phyloP scores from a whole-genome alignment of 2,797 vertebrate species.

The Halcyon badia region DNA sequence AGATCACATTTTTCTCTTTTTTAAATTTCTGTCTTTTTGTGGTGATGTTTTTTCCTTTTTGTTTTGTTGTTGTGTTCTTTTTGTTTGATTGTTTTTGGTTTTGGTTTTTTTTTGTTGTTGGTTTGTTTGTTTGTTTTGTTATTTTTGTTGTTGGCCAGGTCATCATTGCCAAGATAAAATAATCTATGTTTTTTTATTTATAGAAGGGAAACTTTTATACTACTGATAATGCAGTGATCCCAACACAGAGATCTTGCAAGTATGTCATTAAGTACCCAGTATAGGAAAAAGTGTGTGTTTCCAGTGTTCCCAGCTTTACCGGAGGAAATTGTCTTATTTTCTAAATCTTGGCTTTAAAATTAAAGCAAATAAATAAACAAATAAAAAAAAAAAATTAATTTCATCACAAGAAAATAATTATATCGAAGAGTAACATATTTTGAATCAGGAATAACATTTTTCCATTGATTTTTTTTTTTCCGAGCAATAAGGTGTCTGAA shows the following conservation, averaged over 20 bases:
- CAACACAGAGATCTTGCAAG: slow-evolving; percentile 2
- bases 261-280: not conserved
- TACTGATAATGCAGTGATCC: not conserved
- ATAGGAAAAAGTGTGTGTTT: not conserved
- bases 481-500: slow-evolving; percentile 32
- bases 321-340: not conserved
- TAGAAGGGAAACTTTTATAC: not conserved
- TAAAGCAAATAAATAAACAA: not conserved
- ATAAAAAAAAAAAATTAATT: not conserved
- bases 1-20: not conserved
- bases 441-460: slow-evolving; percentile 54
- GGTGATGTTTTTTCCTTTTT: no score
- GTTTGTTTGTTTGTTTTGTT: not conserved
- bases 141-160: not conserved
- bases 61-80: no score
- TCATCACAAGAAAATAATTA: slow-evolving; percentile 41
- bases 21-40: not conserved
- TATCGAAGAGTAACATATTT: slow-evolving; percentile 14
- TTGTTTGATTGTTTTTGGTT: not conserved
- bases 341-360: slow-evolving; percentile 3
- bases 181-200: not conserved
- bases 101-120: not conserved
- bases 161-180: not conserved
- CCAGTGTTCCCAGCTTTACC: not conserved
- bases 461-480: not conserved